These are phyloP conservation scores for Microplitis deprimator DNA, from an alignment of 2,888 invertebrate genomes.

Conservation along the genomic window DNA sequence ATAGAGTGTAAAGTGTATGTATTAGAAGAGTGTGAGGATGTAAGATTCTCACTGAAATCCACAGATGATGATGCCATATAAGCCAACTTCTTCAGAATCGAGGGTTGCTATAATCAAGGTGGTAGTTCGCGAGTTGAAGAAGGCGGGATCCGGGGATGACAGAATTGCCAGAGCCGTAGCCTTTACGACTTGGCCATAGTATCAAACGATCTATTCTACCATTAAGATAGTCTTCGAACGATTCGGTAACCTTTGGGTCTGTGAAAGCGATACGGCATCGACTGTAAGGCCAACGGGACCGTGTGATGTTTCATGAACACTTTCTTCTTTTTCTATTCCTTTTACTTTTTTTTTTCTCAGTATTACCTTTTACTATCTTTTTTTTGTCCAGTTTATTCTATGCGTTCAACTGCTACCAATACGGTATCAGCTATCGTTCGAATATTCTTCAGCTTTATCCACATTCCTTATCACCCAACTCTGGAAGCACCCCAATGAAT, in stretches of 20 bases:
- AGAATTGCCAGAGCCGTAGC: constrained; percentile 69
- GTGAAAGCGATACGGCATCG: constrained; percentile 71
- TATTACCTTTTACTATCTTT: constrained; percentile 35
- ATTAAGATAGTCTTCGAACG: constrained; percentile 72
- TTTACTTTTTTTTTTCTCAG: constrained; percentile 43
- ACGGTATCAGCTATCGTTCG: constrained; percentile 42
- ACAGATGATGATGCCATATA: constrained; percentile 54
- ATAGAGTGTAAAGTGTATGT: neutral
- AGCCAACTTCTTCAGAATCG: constrained; percentile 58
- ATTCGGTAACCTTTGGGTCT: constrained; percentile 72
- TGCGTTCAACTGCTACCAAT: constrained; percentile 43
- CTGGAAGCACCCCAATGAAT: constrained; percentile 49
- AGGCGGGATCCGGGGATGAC: constrained; percentile 45
- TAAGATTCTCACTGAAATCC: constrained; percentile 39
- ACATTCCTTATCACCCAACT: constrained; percentile 45
- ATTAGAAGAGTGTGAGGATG: constrained; percentile 25
- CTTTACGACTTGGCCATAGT: constrained; percentile 72
- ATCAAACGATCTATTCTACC: constrained; percentile 72
- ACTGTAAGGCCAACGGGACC: constrained; percentile 57
- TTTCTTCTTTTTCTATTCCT: constrained; percentile 53
- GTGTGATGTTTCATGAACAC: constrained; percentile 59
- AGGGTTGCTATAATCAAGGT: constrained; percentile 52
- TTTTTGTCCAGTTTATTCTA: constrained; percentile 41
- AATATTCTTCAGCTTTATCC: constrained; percentile 46
- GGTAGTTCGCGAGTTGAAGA: constrained; percentile 41